A percentile compares a stretch with the other conserved stretches of the same genome.
These are phyloP conservation scores for Drosophila biarmipes DNA, from an alignment of 1,140 invertebrate species.

Conservation along the genomic window DNA sequence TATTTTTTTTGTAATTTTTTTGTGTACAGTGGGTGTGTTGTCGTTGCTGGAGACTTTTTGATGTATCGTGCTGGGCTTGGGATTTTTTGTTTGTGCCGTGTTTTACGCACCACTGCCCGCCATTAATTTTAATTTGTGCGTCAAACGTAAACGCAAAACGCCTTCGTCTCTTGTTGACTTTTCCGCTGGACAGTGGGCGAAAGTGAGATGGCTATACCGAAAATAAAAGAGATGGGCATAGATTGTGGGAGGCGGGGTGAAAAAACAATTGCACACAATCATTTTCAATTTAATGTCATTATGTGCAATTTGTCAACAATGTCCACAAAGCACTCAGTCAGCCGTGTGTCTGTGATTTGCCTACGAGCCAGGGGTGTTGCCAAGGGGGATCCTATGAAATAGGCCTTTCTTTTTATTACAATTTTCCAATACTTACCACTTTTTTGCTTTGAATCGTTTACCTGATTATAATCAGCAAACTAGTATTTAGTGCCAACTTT, in stretches of 20 bases:
- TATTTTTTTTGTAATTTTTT: slow-evolving; percentile 3
- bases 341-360: slow-evolving; percentile 60
- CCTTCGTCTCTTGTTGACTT: slow-evolving; percentile 58
- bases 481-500: no score
- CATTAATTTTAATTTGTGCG: slow-evolving; percentile 83
- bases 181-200: slow-evolving; percentile 25
- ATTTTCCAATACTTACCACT: no score
- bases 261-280: slow-evolving; percentile 83
- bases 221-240: slow-evolving; percentile 26
- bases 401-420: no score
- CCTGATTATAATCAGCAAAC: no score
- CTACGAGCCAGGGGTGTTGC: not conserved
- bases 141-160: slow-evolving; percentile 56
- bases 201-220: slow-evolving; percentile 8
- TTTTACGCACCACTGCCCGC: slow-evolving; percentile 76
- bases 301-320: slow-evolving; percentile 84
- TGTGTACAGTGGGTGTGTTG: slow-evolving; percentile 37
- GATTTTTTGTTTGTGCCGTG: slow-evolving; percentile 38
- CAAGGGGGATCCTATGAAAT: not conserved
- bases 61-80: slow-evolving; percentile 66
- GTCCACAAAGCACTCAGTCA: slow-evolving; percentile 72
- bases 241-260: not conserved
- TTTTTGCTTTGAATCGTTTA: no score
- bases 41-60: slow-evolving; percentile 41
- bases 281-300: slow-evolving; percentile 84